These are phyloP conservation scores for Helobdella robusta DNA, from an alignment of 2,888 invertebrate genomes.

Conservation along the genomic window DNA sequence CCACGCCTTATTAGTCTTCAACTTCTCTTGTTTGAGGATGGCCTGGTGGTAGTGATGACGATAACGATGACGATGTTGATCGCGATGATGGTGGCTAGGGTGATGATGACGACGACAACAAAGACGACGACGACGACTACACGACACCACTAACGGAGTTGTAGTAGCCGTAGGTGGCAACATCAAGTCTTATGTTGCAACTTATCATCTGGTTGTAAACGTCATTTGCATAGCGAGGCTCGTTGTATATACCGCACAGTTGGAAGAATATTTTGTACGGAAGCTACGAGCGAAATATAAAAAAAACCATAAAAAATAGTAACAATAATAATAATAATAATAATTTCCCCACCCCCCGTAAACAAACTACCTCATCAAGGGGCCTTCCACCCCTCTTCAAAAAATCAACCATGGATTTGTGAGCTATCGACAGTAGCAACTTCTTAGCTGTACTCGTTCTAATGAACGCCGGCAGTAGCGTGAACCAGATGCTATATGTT, in stretches of 20 bases:
- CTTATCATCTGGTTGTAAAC: slow-evolving; percentile 20
- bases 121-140: too few species aligned
- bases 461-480: slow-evolving; percentile 11
- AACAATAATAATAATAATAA: not conserved
- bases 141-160: slow-evolving; percentile 10
- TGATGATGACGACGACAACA: too few species aligned
- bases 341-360: not conserved
- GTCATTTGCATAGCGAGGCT: slow-evolving; percentile 17
- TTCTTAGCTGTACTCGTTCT: slow-evolving; percentile 2
- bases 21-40: too few species aligned
- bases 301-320: not conserved
- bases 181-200: slow-evolving; percentile 8
- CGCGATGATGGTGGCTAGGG: too few species aligned
- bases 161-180: slow-evolving; percentile 22
- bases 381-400: not conserved
- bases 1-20: too few species aligned
- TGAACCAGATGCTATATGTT: slow-evolving; percentile 26
- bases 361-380: slow-evolving; percentile 12
- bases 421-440: slow-evolving; percentile 7
- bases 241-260: slow-evolving; percentile 18
- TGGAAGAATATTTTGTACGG: slow-evolving; percentile 25
- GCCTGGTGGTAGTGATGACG: too few species aligned
- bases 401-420: not conserved
- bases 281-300: slow-evolving; percentile 7
- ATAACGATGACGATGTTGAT: too few species aligned